Percentiles rank a stretch among this genome's conserved stretches.
Evolutionary conservation across 1,140 invertebrate species (phyloP).

Genomic region (Luehdorfia chinensis): DNA sequence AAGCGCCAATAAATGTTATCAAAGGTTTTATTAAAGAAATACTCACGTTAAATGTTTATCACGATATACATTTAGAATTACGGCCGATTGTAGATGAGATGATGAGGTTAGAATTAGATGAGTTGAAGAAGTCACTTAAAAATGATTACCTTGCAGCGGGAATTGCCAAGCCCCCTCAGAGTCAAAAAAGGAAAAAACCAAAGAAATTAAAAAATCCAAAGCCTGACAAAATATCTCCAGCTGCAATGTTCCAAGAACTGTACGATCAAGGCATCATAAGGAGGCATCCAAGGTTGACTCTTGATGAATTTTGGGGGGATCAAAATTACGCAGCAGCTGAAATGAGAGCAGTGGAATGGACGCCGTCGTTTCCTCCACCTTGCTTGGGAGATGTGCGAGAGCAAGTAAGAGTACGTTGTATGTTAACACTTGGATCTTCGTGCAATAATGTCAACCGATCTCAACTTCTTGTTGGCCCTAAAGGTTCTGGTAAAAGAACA

Average conservation of each 20-base stretch:
- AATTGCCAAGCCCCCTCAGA: slow-evolving; percentile 37
- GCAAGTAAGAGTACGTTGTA: slow-evolving; percentile 52
- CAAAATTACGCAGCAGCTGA: slow-evolving; percentile 63
- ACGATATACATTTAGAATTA: slow-evolving; percentile 49
- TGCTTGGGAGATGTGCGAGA: slow-evolving; percentile 62
- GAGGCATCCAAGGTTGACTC: slow-evolving; percentile 46
- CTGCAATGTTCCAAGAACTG: slow-evolving; percentile 55
- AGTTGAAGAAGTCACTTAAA: slow-evolving; percentile 55
- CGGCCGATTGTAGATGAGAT: slow-evolving; percentile 64
- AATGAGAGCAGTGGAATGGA: slow-evolving; percentile 52
- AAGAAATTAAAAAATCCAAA: slow-evolving; percentile 45
- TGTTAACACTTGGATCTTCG: slow-evolving; percentile 50
- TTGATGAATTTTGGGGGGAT: slow-evolving; percentile 65
- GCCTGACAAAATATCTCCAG: slow-evolving; percentile 47
- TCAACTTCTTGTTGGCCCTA: slow-evolving; percentile 55
- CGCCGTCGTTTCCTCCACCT: slow-evolving; percentile 52
- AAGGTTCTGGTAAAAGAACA: slow-evolving; percentile 55
- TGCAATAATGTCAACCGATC: slow-evolving; percentile 44
- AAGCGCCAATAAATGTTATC: slow-evolving; percentile 42
- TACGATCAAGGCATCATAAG: slow-evolving; percentile 58
- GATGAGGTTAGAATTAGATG: slow-evolving; percentile 57
- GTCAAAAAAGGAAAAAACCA: slow-evolving; percentile 56
- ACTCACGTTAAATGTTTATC: slow-evolving; percentile 52
- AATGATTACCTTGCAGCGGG: slow-evolving; percentile 37
- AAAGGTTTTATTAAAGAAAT: slow-evolving; percentile 53